Conservation (phyloP, 2,797 vertebrate species). For the Helarctos malayanus region DNA sequence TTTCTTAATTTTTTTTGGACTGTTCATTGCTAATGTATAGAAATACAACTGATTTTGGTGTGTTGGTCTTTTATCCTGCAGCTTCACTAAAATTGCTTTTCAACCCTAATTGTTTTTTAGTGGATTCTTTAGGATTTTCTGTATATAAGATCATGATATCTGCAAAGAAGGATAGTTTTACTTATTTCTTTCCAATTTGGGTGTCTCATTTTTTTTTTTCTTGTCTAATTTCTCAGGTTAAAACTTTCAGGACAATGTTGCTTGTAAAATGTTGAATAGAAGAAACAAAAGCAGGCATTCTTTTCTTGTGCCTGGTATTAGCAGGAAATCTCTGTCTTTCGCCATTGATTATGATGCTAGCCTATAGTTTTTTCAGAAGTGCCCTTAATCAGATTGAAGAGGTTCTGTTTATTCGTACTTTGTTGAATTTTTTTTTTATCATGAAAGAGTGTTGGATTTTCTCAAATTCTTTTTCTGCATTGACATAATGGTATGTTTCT, state of each 20-base stretch:
- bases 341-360: not conserved
- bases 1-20: not conserved
- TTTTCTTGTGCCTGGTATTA: not conserved
- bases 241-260: not conserved
- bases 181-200: not conserved
- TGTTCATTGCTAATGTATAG: not conserved
- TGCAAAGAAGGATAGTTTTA: not conserved
- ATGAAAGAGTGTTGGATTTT: not conserved
- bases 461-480: not conserved
- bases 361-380: not conserved
- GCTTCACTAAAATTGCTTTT: not conserved
- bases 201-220: not conserved
- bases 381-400: not conserved
- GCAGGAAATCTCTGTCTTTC: not conserved
- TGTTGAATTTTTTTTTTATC: slow-evolving; percentile 1
- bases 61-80: not conserved
- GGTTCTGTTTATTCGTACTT: not conserved
- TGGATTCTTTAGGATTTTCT: not conserved
- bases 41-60: not conserved
- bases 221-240: slow-evolving; percentile 8
- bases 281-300: not conserved
- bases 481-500: not conserved
- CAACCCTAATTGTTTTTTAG: not conserved
- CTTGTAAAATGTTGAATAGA: slow-evolving; percentile 12
- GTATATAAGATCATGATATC: not conserved